These are phyloP conservation scores for Osmoderma eremita DNA, from an alignment of 2,888 invertebrate genomes.

Conservation along the genomic window DNA sequence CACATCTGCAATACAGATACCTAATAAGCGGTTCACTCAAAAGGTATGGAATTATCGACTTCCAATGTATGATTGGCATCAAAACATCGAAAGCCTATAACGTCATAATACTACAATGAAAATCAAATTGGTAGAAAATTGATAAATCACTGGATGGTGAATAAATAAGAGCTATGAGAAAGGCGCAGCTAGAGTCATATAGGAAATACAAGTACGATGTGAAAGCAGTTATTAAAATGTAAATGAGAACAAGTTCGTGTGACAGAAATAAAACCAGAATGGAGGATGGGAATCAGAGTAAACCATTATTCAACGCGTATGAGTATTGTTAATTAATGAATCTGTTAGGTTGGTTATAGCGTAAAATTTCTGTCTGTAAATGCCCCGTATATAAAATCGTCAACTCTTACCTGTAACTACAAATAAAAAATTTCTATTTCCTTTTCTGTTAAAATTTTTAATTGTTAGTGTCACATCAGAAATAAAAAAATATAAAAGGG, in stretches of 20 bases:
- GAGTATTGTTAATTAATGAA: conserved; percentile 62
- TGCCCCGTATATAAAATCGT: neutral
- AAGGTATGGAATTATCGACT: neutral
- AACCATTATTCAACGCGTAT: conserved; percentile 60
- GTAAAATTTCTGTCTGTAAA: conserved; percentile 39
- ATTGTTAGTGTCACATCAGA: no score
- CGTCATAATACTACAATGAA: conserved; percentile 62
- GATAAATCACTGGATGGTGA: conserved; percentile 62
- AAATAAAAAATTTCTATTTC: neutral
- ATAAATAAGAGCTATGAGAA: conserved; percentile 54
- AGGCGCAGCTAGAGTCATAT: conserved; percentile 45
- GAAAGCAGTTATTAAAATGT: conserved; percentile 63
- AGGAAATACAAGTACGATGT: conserved; percentile 52
- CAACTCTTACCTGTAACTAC: neutral
- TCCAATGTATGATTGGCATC: neutral
- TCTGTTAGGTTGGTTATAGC: conserved; percentile 46
- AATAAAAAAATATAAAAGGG: no score
- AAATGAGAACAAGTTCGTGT: conserved; percentile 63
- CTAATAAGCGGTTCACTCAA: neutral
- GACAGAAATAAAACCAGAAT: conserved; percentile 62
- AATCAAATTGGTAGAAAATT: conserved; percentile 66
- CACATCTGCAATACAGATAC: no score
- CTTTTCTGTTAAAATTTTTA: no score
- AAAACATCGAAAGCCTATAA: neutral
- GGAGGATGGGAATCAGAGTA: conserved; percentile 51